Percentiles rank a stretch among this genome's conserved stretches.
Evolutionary conservation across 2,888 invertebrate species (phyloP).

Genomic region (Orthosia gracilis): DNA sequence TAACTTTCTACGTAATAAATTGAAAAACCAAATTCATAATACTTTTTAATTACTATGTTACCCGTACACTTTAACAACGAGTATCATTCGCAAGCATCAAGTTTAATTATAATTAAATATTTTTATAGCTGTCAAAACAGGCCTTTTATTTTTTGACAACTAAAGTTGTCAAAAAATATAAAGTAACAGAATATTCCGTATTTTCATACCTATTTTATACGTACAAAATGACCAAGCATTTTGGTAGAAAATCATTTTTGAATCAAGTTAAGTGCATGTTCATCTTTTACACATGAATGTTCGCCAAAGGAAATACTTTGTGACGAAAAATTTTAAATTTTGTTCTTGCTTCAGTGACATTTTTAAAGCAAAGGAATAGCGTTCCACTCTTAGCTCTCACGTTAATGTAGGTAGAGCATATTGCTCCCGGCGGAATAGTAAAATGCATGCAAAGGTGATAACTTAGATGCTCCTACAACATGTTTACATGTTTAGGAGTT

Average conservation of each 20-base stretch:
- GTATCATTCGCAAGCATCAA: too few relatives aligned
- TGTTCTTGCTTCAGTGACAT: conserved; percentile 64
- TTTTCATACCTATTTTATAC: background rate
- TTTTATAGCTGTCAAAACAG: too few relatives aligned
- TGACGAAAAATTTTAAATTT: conserved; percentile 57
- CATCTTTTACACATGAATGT: conserved; percentile 40
- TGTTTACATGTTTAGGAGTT: conserved; percentile 42
- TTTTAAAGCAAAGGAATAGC: conserved; percentile 63
- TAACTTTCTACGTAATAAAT: too few relatives aligned
- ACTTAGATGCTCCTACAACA: conserved; percentile 43
- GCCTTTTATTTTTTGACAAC: too few relatives aligned
- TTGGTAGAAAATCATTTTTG: conserved; percentile 7
- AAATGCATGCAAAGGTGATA: conserved; percentile 64
- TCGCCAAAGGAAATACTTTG: conserved; percentile 50
- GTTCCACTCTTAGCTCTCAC: conserved; percentile 57
- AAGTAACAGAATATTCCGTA: too few relatives aligned
- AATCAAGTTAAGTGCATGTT: conserved; percentile 26
- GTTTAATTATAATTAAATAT: too few relatives aligned
- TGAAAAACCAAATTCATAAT: too few relatives aligned
- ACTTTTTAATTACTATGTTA: too few relatives aligned
- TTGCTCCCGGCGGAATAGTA: conserved; percentile 55
- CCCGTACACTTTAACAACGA: too few relatives aligned
- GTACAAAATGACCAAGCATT: background rate
- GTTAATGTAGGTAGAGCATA: conserved; percentile 64
- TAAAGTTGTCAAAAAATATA: too few relatives aligned